Percentiles rank a stretch among this genome's conserved stretches.
These are phyloP conservation scores for Neocrepidodera transversa DNA, from an alignment of 2,888 invertebrate species.

Conservation along the genomic window DNA sequence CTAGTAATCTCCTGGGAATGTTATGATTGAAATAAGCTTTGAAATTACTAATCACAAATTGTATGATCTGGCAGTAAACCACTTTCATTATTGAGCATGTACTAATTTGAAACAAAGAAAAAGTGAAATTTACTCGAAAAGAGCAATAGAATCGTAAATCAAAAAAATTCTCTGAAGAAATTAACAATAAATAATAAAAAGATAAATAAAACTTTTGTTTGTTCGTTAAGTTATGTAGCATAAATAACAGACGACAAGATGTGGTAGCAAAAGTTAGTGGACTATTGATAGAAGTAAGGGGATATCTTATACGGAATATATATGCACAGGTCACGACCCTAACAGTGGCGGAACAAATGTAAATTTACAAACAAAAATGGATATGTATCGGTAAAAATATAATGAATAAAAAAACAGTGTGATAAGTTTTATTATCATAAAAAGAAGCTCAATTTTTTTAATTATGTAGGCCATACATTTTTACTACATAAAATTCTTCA, in stretches of 20 bases:
- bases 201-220: slow-evolving; percentile 14
- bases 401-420: too few species aligned
- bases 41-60: background rate
- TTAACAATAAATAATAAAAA: slow-evolving; percentile 26
- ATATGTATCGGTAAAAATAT: too few species aligned
- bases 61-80: slow-evolving; percentile 9
- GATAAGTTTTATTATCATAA: too few species aligned
- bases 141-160: slow-evolving; percentile 27
- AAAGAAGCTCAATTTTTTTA: too few species aligned
- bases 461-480: too few species aligned
- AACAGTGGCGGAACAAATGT: slow-evolving; percentile 6
- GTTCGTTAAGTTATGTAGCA: slow-evolving; percentile 11
- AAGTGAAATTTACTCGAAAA: slow-evolving; percentile 28
- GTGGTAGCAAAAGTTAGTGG: slow-evolving; percentile 30
- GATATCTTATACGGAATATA: slow-evolving; percentile 32
- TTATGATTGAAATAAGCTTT: too few species aligned
- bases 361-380: too few species aligned
- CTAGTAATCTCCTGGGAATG: too few species aligned
- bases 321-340: slow-evolving; percentile 29
- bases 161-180: slow-evolving; percentile 20
- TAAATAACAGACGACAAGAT: slow-evolving; percentile 8
- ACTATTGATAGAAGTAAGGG: slow-evolving; percentile 30
- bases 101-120: slow-evolving; percentile 24
- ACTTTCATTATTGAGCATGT: slow-evolving; percentile 22
- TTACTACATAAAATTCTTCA: too few species aligned